These are phyloP conservation scores for Cardiocondyla obscurior DNA, from an alignment of 1,140 invertebrate genomes.

Conservation along the genomic window DNA sequence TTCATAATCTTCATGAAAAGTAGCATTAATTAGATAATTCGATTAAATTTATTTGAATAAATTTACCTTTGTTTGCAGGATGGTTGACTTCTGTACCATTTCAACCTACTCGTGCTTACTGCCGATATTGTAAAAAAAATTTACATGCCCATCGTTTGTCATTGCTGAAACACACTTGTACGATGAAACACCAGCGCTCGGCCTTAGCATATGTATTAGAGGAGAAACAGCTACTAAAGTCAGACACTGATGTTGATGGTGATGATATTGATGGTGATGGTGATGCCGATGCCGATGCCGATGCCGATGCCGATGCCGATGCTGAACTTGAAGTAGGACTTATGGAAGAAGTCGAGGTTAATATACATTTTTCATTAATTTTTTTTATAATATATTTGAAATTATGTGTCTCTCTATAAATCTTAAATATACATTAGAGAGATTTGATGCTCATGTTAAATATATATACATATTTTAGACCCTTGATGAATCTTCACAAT, in stretches of 20 bases:
- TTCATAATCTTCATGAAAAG: neutral
- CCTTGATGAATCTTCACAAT: neutral
- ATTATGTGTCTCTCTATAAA: too few relatives aligned
- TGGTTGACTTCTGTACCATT: conserved; percentile 84
- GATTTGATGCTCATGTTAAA: too few relatives aligned
- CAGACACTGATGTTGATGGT: conserved; percentile 6
- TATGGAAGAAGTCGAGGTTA: conserved; percentile 57
- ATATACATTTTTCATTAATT: neutral
- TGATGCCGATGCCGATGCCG: too few relatives aligned
- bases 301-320: too few relatives aligned
- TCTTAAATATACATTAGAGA: too few relatives aligned
- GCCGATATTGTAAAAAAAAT: conserved; percentile 85
- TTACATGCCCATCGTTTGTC: conserved; percentile 86
- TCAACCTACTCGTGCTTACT: conserved; percentile 85
- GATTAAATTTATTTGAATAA: neutral
- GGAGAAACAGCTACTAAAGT: conserved; percentile 54
- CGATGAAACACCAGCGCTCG: conserved; percentile 85
- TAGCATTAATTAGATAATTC: neutral
- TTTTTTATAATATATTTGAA: neutral
- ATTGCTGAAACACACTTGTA: conserved; percentile 86
- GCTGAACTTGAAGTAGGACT: conserved; percentile 29
- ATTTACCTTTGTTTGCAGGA: conserved; percentile 76
- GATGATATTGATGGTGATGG: too few relatives aligned
- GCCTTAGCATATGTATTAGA: conserved; percentile 77
- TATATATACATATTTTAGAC: too few relatives aligned